phyloP scores from a whole-genome alignment of 2,888 invertebrate genomes.

The Dryobotodes eremita region DNA sequence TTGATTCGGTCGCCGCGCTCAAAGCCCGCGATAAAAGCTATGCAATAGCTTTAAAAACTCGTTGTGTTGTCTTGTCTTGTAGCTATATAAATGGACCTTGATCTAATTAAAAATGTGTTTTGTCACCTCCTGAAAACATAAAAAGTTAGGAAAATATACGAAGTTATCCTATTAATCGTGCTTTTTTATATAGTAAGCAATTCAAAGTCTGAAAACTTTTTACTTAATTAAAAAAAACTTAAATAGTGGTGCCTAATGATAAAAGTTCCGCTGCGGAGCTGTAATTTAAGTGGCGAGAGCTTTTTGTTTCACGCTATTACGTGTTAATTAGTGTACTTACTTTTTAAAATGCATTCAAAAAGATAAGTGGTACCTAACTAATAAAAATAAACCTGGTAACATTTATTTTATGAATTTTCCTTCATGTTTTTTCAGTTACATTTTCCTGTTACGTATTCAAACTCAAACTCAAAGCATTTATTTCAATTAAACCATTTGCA shows the following conservation, averaged over 20 bases:
- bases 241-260: constrained; percentile 24
- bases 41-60: no score
- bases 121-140: neutral
- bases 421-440: neutral
- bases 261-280: constrained; percentile 26
- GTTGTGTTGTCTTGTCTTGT: neutral
- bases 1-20: no score
- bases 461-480: no score
- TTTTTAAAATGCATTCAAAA: constrained; percentile 16
- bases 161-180: constrained; percentile 15
- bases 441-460: neutral
- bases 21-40: no score
- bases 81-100: neutral
- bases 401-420: neutral
- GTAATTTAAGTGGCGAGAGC: neutral
- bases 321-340: constrained; percentile 32
- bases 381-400: neutral
- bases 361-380: neutral
- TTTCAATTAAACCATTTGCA: no score
- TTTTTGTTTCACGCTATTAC: constrained; percentile 29
- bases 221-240: constrained; percentile 28
- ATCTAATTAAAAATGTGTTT: constrained; percentile 15
- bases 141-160: neutral
- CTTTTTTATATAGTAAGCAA: constrained; percentile 4
- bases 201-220: neutral